Percentiles rank a stretch among this genome's conserved stretches.
phyloP scores from a whole-genome alignment of 2,797 vertebrate species.

The Triplophysa bombifrons region DNA sequence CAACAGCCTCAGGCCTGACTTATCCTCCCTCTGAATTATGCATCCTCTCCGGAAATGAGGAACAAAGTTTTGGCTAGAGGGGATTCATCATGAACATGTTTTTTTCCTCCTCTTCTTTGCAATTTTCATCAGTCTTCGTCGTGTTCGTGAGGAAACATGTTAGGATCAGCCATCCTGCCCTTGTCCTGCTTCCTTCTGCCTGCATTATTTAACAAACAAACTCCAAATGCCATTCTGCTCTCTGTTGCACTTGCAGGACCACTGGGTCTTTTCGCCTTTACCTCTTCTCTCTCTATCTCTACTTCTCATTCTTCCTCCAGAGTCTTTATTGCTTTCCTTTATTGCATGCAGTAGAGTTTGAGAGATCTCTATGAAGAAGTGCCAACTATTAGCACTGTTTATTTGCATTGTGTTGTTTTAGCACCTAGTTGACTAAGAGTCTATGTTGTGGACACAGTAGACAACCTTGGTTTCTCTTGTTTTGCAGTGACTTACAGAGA shows the following conservation, averaged over 20 bases:
- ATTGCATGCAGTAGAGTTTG: slow-evolving; percentile 4
- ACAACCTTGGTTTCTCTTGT: neutral
- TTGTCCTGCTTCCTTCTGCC: slow-evolving; percentile 46
- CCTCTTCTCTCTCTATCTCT: neutral
- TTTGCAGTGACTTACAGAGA: neutral
- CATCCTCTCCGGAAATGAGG: slow-evolving; percentile 59
- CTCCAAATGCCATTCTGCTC: slow-evolving; percentile 44
- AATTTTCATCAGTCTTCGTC: slow-evolving; percentile 54
- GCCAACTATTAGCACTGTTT: neutral
- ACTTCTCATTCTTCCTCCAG: neutral
- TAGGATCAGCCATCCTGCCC: slow-evolving; percentile 46
- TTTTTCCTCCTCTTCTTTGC: slow-evolving; percentile 47
- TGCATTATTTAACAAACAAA: slow-evolving; percentile 61
- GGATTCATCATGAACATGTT: slow-evolving; percentile 59
- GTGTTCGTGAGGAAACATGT: slow-evolving; percentile 53
- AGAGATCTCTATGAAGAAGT: neutral
- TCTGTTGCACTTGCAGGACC: slow-evolving; percentile 37
- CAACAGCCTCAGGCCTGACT: slow-evolving; percentile 50
- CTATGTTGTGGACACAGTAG: neutral
- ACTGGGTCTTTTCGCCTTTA: slow-evolving; percentile 31
- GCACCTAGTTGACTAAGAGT: neutral
- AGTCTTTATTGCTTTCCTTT: slow-evolving; percentile 22
- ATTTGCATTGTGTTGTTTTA: neutral
- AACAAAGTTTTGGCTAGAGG: slow-evolving; percentile 57
- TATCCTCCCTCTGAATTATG: slow-evolving; percentile 60